These are phyloP conservation scores for Turritopsis dohrnii DNA, from an alignment of 30 jellyfish, hydroid and myxozoan species.

Conservation along the genomic window DNA sequence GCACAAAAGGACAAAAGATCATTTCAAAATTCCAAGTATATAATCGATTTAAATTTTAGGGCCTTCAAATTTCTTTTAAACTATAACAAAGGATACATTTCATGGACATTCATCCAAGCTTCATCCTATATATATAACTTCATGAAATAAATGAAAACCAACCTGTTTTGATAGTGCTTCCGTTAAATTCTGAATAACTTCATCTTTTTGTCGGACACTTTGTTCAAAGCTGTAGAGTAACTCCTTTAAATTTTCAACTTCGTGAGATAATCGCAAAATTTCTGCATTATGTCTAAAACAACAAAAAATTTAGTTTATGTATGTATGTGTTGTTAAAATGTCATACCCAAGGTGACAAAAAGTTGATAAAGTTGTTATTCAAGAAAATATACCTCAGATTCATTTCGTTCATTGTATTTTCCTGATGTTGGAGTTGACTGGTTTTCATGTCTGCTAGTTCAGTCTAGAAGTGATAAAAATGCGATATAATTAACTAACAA, in stretches of 20 bases:
- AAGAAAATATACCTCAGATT: neutral
- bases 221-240: slow-evolving; percentile 62
- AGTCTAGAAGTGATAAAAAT: neutral
- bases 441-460: slow-evolving; percentile 8
- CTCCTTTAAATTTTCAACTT: slow-evolving; percentile 62
- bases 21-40: too few species aligned
- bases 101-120: too few species aligned
- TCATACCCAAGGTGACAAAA: neutral
- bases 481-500: neutral
- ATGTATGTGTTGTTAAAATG: neutral
- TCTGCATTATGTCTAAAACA: slow-evolving; percentile 55
- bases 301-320: neutral
- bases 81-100: too few species aligned
- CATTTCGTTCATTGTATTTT: neutral
- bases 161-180: slow-evolving; percentile 72
- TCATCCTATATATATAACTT: too few species aligned
- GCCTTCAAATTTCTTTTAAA: too few species aligned
- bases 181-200: slow-evolving; percentile 63
- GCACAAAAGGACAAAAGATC: too few species aligned
- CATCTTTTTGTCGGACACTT: slow-evolving; percentile 71
- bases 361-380: too few species aligned
- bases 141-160: neutral
- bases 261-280: slow-evolving; percentile 38
- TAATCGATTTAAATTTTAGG: too few species aligned
- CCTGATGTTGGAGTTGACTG: slow-evolving; percentile 2